Base-by-base conservation (phyloP, 2,797 vertebrate genomes). In the Acanthurus lineatus region DNA sequence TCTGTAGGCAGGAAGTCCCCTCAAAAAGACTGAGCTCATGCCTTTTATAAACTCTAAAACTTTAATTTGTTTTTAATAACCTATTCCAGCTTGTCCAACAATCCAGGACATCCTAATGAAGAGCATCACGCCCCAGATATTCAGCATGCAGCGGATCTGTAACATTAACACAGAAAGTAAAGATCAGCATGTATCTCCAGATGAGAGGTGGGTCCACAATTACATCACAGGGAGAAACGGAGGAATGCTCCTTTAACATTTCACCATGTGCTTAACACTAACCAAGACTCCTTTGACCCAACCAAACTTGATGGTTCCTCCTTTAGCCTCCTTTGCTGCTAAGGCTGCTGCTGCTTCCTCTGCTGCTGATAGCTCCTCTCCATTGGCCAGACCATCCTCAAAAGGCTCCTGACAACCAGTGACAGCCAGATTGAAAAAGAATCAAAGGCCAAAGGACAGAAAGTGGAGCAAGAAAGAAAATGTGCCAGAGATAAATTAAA, bases 41-140 rank as follows among this genome's bases (percentile, higher is more conserved):
- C 56, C 17, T 16, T 9, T 11, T 42, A 42, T 42, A 42, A 42
- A 9, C 6, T 47, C 45, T 6, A 60, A 8, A 15, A 62, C n/a
- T 32, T 19, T 17, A 11, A 3, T 38, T 51, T 2, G 56, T 63
- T 17, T 63, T 22, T 40, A 15, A 94, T 49, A 93, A 99, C 98
- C 98, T 75, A 99, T 99, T 60, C 98, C 98, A 83, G 98, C 97
- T 69, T 98, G 97, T 81, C 98, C 98, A 3, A 99, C 98, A 76
- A 99, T 99, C 98, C 98, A 99, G 8, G 98, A 97, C 71, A 99
- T 95, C 57, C 98, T 93, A 92, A 99, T 99, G 89, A 99, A 99
- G 25, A 99, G 97, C 97, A 99, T 99, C 90, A 99, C 98, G n/a
- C 98, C 98, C 98, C 98, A 99, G 72, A 99, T 99, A 91, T 99